Conservation (phyloP, 2,113 vertebrate genomes). For the cattle (Bos taurus) region ARS-UCD2.0 NC_037331.1:75886501-75887000, state of each 20-base stretch:
- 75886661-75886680: accelerated
- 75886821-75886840: accelerated
- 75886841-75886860: not conserved
- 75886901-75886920: not conserved
- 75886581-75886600: too few species aligned
- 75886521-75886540: not conserved
- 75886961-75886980: not conserved
- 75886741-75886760: too few species aligned
- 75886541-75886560: not conserved
- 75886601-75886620: not conserved
- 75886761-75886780: not conserved
- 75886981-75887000: accelerated
- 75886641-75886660: accelerated
- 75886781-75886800: not conserved
- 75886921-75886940: accelerated
- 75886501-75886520: not conserved
- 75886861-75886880: too few species aligned
- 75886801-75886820: not conserved
- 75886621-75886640: too few species aligned
- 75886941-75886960: accelerated
- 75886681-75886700: accelerated
- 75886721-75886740: not conserved
- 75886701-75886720: accelerated
- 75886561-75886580: accelerated
- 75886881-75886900: not conserved